Base-by-base conservation (phyloP, 2,888 invertebrate genomes). In the Oscheius myriophilus region DNA sequence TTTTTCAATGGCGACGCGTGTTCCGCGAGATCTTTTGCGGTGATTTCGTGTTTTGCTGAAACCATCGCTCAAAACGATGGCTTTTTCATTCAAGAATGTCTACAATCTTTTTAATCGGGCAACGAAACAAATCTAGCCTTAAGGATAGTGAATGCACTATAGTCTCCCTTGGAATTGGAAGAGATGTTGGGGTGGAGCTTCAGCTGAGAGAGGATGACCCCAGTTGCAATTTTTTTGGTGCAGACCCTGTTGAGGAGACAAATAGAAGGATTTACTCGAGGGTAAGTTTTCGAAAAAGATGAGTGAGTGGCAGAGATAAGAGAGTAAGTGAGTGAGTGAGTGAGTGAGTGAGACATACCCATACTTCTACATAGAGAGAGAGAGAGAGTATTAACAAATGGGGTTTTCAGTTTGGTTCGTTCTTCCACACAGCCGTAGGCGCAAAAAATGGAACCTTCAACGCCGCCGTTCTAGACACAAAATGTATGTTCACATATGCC, bases 171-270 rank as follows among this genome's bases (percentile, higher is more conserved):
- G 77, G 77, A 42, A 72, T 78, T 23, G 77, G 77, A 21, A 78
- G 75, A 57, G 77, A 78, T 65, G 75, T 78, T n/a, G 72, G 71
- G 42, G 75, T 75, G 16, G 77, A 78, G 55, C 63, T 69, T 59
- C 59, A 62, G 18, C 71, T 78, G 73, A 73, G 72, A 52, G 63
- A 49, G 21, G 46, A 67, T 23, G 43, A 75, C 64, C 73, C 72
- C 1, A 43, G 70, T 16, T 78, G 77, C 49, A 16, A 65, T 11
- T 78, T 78, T 45, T 72, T 59, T 42, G 77, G 77, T 14, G 75
- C 77, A 1, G 77, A 78, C 71, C 77, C 77, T 4, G 73, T 78
- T 11, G 67, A 70, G 26, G 75, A 78, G 49, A 71, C 73, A 39
- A 78, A 78, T 54, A 61, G 65, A 23, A 67, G 75, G 14, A 49